Base-by-base conservation (phyloP, 1,140 invertebrate genomes). In the Antheraea pernyi region DNA sequence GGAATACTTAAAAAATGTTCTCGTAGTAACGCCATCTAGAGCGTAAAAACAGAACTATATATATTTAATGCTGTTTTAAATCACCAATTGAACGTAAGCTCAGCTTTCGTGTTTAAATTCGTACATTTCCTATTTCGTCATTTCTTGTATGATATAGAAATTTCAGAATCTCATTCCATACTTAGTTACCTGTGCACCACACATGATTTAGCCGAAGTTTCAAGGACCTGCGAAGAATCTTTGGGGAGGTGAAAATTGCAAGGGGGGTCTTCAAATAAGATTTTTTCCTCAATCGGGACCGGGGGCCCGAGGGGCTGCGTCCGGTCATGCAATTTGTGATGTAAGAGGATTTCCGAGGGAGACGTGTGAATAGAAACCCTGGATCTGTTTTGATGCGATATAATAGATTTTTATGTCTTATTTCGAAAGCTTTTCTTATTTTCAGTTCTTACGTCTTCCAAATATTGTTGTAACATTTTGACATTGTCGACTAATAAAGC, bases 201-300 rank as follows among this genome's bases (percentile, higher is more conserved):
- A 77, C 77, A 53, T 53, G 75, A 78, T 76, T 80, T 75, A 82
- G 69, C 71, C 71, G 22, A 42, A 62, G 42, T 67, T 22, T 61
- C 59, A 62, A 61, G 72, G 69, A 74, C 72, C 76, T 75, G 70
- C 73, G 75, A 72, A 61, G 67, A 59, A 22, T 39, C 61, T 66
- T 19, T 18, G 74, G 83, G 84, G 81, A 84, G 81, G 86, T 84
- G 85, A 71, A 75, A 87, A 88, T 84, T 81, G 81, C 75, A 77
- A 76, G 82, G 85, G 80, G 83, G 83, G 79, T 74, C 83, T 82
- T 82, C 84, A 85, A 90, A 90, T 90, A 90, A 90, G 88, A 91
- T 91, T 91, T 91, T 88, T 90, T 90, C 85, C 86, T 89, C 85
- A 86, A 89, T 86, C 86, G 77, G 74, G 79, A 75, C 72, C 75